Conservation (phyloP, 1,140 invertebrate genomes). For the Calephelis virginiensis region DNA sequence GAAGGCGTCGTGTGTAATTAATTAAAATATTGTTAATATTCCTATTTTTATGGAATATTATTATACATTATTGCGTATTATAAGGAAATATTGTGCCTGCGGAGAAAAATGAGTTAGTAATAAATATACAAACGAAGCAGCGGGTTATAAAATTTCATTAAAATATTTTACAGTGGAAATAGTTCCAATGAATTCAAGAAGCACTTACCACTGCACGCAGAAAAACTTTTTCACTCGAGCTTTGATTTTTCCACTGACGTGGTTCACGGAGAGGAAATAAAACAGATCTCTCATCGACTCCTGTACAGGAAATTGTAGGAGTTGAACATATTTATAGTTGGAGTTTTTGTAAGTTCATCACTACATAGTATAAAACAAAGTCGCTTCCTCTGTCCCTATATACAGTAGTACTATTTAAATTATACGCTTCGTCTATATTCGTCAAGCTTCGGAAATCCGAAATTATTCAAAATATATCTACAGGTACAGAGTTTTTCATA, state of each 20-base stretch:
- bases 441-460: too few relatives aligned
- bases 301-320: slow-evolving; percentile 32
- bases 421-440: too few relatives aligned
- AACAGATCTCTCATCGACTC: slow-evolving; percentile 66
- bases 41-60: too few relatives aligned
- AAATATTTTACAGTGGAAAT: neutral
- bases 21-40: too few relatives aligned
- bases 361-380: too few relatives aligned
- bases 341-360: neutral
- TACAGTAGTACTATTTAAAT: too few relatives aligned
- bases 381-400: too few relatives aligned
- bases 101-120: neutral
- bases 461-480: too few relatives aligned
- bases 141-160: neutral
- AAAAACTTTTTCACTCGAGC: slow-evolving; percentile 66
- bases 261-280: slow-evolving; percentile 67
- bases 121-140: neutral
- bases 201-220: slow-evolving; percentile 60
- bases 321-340: neutral
- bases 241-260: slow-evolving; percentile 64
- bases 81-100: too few relatives aligned
- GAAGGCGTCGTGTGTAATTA: too few relatives aligned
- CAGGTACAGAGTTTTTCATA: too few relatives aligned
- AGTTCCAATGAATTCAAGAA: slow-evolving; percentile 17
- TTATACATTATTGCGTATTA: too few relatives aligned